Evolutionary conservation across 1,140 invertebrate species (phyloP).

Genomic region (Lepidurus couesii): DNA sequence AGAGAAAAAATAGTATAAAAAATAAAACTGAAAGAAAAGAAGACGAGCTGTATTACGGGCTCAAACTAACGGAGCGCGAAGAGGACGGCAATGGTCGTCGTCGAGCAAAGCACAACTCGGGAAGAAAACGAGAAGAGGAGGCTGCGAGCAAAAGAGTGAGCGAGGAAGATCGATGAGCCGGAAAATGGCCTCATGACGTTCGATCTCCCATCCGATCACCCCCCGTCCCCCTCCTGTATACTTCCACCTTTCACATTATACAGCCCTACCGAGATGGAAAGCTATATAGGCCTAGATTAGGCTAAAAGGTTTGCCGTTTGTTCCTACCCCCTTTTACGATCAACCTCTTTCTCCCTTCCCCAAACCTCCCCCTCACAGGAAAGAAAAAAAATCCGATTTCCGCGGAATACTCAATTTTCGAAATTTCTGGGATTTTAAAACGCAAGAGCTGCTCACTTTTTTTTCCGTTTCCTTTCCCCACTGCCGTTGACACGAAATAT

Average conservation of each 20-base stretch:
- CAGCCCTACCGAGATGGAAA: conserved; percentile 4
- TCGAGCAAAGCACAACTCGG: neutral
- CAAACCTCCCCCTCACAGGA: neutral
- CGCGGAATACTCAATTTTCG: too few relatives aligned
- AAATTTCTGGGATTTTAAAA: too few relatives aligned
- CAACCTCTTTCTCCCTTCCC: neutral
- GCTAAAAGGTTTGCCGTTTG: conserved; percentile 21
- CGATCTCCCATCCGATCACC: neutral
- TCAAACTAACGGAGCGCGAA: conserved; percentile 14
- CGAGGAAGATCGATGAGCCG: conserved; percentile 17
- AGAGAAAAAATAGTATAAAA: neutral
- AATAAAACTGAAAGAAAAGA: neutral
- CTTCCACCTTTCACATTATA: conserved; percentile 16
- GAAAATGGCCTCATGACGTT: conserved; percentile 21
- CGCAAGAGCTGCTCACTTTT: too few relatives aligned
- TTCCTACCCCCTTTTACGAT: neutral
- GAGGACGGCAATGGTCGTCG: conserved; percentile 13
- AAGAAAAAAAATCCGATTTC: too few relatives aligned
- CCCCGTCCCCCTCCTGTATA: neutral
- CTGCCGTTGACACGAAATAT: neutral
- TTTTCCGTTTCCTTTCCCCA: neutral
- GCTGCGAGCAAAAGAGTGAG: conserved; percentile 9
- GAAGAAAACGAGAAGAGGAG: conserved; percentile 17
- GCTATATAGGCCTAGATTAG: conserved; percentile 22
- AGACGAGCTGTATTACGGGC: neutral